Percentiles rank a stretch among this genome's conserved stretches.
Evolutionary conservation across 1,140 invertebrate genomes (phyloP).

Genomic region (Epicauta chinensis): DNA sequence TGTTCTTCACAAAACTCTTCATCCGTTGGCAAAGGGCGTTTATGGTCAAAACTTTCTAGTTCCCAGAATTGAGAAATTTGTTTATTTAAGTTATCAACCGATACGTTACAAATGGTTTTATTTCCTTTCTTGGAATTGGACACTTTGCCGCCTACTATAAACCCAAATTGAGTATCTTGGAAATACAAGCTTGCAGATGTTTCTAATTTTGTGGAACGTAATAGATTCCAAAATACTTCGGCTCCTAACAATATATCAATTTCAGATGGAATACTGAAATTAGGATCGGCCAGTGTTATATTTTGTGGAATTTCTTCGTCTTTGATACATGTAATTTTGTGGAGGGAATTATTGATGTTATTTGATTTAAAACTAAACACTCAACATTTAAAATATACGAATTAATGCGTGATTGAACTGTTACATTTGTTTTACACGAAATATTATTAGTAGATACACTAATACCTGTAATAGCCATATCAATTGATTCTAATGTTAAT

Average conservation of each 20-base stretch:
- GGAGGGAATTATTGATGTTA: not conserved
- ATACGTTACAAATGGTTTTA: no score
- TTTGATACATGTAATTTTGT: not conserved
- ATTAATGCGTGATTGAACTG: not conserved
- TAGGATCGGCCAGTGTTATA: constrained; percentile 1
- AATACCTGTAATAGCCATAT: not conserved
- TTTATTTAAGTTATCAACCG: no score
- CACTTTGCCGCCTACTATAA: not conserved
- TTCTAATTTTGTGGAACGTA: not conserved
- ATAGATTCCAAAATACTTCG: constrained; percentile 4
- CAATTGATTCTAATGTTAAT: not conserved
- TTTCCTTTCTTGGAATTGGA: no score
- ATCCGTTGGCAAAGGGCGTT: no score
- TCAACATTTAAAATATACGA: not conserved
- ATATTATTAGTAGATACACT: not conserved
- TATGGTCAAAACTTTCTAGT: no score
- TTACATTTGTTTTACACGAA: constrained; percentile 2
- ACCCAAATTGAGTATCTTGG: not conserved
- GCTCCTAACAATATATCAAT: constrained; percentile 5
- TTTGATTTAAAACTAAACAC: not conserved
- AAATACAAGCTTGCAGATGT: not conserved
- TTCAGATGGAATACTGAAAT: not conserved
- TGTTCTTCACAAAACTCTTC: no score
- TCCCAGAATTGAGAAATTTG: no score
- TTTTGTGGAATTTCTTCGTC: not conserved